Percentiles rank a stretch among this genome's conserved stretches.
Conservation (phyloP, 2,113 vertebrate species). For the Telmatochromis sp. region DNA sequence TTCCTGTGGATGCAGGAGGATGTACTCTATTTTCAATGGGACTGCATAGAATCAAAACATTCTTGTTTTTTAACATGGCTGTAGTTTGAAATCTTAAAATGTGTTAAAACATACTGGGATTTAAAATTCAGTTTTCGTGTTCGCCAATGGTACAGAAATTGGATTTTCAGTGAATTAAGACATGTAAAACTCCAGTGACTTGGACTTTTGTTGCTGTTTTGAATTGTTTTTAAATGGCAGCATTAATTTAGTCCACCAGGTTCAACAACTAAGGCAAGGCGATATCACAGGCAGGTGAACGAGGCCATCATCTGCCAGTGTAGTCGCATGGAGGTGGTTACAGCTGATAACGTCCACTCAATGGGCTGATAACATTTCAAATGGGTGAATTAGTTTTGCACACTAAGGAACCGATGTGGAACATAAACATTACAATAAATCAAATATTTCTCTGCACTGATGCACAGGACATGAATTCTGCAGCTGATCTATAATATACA, state of each 20-base stretch:
- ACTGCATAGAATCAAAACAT: background rate
- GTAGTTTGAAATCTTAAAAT: background rate
- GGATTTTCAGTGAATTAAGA: background rate
- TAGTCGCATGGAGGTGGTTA: background rate
- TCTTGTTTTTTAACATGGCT: background rate
- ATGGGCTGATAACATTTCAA: background rate
- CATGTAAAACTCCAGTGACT: background rate
- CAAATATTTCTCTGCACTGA: background rate
- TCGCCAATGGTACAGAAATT: background rate
- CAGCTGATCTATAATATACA: background rate
- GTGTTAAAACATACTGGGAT: background rate
- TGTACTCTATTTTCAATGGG: fast-evolving
- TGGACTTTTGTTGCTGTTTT: background rate
- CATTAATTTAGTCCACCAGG: background rate
- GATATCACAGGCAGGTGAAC: background rate
- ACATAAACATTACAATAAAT: background rate
- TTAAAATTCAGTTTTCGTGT: background rate
- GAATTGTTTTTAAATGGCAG: background rate
- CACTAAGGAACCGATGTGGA: background rate
- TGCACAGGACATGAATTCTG: background rate
- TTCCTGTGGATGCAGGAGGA: background rate
- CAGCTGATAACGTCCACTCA: background rate
- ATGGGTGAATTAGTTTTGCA: background rate
- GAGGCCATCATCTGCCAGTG: background rate
- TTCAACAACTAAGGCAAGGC: background rate